Evolutionary conservation across 2,797 vertebrate species (phyloP).

Genomic region (Platyrinchus mystaceus): DNA sequence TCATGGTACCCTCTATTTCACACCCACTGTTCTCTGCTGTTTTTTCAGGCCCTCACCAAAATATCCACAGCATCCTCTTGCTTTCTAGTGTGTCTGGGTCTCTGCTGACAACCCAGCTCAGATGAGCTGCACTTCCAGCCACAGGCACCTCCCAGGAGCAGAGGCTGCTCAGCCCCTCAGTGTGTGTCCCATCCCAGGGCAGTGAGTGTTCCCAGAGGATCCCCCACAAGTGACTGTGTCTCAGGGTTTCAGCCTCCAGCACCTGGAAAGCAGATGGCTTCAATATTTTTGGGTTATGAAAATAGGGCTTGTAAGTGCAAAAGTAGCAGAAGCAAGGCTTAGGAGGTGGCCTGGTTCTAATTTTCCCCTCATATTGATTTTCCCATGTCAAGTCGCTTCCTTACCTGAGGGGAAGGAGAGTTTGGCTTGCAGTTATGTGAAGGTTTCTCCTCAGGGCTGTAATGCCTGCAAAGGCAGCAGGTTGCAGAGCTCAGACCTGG

Average conservation of each 20-base stretch:
- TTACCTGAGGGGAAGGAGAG: background rate
- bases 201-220: background rate
- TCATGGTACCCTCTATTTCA: background rate
- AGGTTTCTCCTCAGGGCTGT: background rate
- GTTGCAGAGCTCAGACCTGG: background rate
- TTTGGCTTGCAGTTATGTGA: background rate
- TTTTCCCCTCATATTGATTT: background rate
- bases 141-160: rapidly evolving
- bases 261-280: background rate
- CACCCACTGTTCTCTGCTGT: background rate
- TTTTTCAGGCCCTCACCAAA: background rate
- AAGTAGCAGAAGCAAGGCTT: background rate
- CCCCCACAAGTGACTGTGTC: background rate
- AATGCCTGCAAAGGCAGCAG: background rate
- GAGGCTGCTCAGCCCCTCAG: background rate
- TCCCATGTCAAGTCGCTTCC: background rate
- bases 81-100: background rate
- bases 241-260: background rate
- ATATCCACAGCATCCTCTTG: background rate
- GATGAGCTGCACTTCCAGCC: background rate
- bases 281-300: background rate
- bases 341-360: background rate
- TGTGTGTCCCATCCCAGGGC: rapidly evolving
- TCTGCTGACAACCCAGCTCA: background rate
- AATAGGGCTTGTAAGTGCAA: background rate